A percentile compares a stretch with the other conserved stretches of the same genome.
Conservation (phyloP, 2,113 vertebrate genomes). For the Mesitornis unicolor region DNA sequence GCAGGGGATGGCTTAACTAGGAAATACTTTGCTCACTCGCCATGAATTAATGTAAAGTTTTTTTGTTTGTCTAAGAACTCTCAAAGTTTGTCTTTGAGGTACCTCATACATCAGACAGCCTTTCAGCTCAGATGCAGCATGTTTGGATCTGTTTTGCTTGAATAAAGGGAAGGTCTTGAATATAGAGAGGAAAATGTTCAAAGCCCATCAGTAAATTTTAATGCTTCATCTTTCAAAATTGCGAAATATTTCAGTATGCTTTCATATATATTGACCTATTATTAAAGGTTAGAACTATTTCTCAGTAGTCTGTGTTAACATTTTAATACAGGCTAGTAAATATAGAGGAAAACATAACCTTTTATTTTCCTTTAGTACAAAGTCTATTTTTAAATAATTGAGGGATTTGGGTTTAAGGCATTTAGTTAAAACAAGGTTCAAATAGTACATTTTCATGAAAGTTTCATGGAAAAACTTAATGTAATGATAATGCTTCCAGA, state of each 20-base stretch:
- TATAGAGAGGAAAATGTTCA: not conserved
- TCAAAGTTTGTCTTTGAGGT: not conserved
- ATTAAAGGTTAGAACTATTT: not conserved
- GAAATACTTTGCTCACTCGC: not conserved
- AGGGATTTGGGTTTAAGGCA: not conserved
- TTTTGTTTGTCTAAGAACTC: not conserved
- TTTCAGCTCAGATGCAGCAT: not conserved
- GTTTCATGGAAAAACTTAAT: not conserved
- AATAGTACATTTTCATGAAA: not conserved
- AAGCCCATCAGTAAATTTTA: not conserved
- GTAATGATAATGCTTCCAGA: not conserved
- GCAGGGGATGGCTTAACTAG: not conserved
- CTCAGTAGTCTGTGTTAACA: not conserved
- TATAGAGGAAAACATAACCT: not conserved
- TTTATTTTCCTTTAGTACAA: not conserved
- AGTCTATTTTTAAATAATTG: not conserved
- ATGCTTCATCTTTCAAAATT: not conserved
- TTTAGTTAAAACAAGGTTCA: not conserved
- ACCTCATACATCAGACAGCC: not conserved
- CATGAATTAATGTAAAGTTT: not conserved
- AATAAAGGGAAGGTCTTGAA: not conserved
- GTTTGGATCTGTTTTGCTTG: not conserved
- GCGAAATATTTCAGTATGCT: not conserved
- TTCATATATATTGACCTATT: not conserved
- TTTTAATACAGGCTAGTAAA: not conserved